Evolutionary conservation across 2,797 vertebrate genomes (phyloP).

Genomic region (Pseudopleuronectes americanus): DNA sequence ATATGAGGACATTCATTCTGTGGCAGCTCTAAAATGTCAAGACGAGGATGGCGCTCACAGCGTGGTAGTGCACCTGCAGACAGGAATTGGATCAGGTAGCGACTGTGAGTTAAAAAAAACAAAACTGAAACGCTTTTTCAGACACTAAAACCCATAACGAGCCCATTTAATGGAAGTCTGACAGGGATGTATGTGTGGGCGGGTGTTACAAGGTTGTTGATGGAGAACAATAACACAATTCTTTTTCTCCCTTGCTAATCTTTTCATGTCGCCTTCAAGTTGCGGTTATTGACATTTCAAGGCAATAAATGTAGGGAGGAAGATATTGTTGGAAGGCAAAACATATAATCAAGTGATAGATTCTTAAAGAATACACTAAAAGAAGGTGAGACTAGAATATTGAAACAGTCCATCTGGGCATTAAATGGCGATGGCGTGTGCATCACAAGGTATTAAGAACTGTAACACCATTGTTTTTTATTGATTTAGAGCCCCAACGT

Average conservation of each 20-base stretch:
- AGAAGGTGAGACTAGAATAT: constrained; percentile 1
- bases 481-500: not conserved
- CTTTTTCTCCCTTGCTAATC: constrained; percentile 27
- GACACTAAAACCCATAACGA: constrained; percentile 43
- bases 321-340: too few relatives aligned
- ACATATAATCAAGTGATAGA: too few relatives aligned
- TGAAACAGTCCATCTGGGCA: not conserved
- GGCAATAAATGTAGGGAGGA: constrained; percentile 11
- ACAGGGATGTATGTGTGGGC: constrained; percentile 29
- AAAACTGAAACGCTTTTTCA: constrained; percentile 10
- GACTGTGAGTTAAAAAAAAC: constrained; percentile 26
- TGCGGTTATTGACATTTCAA: constrained; percentile 38
- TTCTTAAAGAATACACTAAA: not conserved
- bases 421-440: not conserved
- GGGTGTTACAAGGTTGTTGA: constrained; percentile 32
- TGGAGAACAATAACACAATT: constrained; percentile 38
- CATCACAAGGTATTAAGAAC: not conserved
- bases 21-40: constrained; percentile 72
- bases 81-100: constrained; percentile 58
- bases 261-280: constrained; percentile 45
- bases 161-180: constrained; percentile 52
- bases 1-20: constrained; percentile 72
- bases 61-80: constrained; percentile 61
- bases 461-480: not conserved
- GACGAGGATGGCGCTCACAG: constrained; percentile 53